These are phyloP conservation scores for Puma concolor DNA, from an alignment of 2,113 vertebrate species.

Conservation along the genomic window DNA sequence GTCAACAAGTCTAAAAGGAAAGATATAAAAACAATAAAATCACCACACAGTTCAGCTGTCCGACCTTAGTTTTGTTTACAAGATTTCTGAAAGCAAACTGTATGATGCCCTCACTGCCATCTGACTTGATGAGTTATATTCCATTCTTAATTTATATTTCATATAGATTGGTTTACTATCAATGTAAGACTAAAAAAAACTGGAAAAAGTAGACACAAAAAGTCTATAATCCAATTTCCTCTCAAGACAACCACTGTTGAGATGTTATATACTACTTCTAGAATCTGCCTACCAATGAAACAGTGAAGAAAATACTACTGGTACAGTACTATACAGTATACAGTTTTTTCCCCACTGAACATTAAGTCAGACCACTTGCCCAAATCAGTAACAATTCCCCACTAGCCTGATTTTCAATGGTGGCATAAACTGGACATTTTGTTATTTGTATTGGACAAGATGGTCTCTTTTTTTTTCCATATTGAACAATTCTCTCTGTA, in stretches of 20 bases:
- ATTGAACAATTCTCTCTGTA: neutral
- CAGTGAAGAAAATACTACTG: neutral
- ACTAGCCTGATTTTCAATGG: slow-evolving; percentile 27
- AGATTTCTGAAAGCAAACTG: neutral
- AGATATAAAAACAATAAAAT: neutral
- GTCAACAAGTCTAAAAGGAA: neutral
- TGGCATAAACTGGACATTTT: neutral
- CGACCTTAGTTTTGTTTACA: neutral
- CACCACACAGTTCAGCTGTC: neutral
- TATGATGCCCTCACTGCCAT: neutral
- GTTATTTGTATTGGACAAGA: neutral
- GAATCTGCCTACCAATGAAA: neutral
- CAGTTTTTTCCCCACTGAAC: neutral
- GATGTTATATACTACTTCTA: neutral
- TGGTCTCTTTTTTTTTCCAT: neutral
- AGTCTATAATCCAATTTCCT: neutral
- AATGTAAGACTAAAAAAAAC: neutral
- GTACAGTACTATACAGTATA: neutral
- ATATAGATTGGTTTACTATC: neutral
- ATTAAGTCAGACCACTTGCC: neutral
- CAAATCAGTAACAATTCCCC: neutral
- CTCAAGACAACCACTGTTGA: neutral
- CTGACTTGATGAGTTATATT: neutral
- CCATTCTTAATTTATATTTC: neutral
- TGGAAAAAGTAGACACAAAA: neutral